These are phyloP conservation scores for Amiota minor DNA, from an alignment of 2,888 invertebrate genomes.

Conservation along the genomic window DNA sequence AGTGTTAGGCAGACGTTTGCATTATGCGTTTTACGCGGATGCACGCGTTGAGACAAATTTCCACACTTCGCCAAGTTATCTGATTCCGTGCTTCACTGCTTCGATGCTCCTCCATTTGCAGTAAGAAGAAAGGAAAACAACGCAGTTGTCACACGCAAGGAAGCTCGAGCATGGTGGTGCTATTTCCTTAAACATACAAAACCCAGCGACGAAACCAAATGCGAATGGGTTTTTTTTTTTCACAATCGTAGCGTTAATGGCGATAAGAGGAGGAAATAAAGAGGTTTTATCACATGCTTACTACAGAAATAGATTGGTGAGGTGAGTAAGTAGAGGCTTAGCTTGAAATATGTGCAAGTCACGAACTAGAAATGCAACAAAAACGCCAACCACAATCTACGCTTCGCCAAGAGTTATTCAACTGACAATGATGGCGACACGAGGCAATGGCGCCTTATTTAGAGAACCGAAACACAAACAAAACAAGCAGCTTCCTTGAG, in stretches of 20 bases:
- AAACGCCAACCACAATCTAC: background rate
- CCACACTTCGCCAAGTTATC: conserved; percentile 58
- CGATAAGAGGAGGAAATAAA: conserved; percentile 48
- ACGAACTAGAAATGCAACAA: conserved; percentile 44
- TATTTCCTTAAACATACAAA: conserved; percentile 62
- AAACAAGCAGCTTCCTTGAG: conserved; percentile 34
- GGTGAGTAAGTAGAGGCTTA: conserved; percentile 40
- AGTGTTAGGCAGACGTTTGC: too few species aligned
- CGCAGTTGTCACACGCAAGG: conserved; percentile 41
- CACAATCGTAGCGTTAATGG: conserved; percentile 56
- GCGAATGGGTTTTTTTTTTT: conserved; percentile 51
- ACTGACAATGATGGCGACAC: too few species aligned
- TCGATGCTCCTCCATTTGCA: too few species aligned
- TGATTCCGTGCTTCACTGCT: conserved; percentile 46
- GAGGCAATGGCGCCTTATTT: too few species aligned
- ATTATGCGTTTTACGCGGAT: too few species aligned
- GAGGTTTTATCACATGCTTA: conserved; percentile 24
- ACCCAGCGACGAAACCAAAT: conserved; percentile 35
- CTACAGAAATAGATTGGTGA: conserved; percentile 33
- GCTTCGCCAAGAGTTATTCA: too few species aligned
- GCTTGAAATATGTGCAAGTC: conserved; percentile 56
- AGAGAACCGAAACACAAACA: conserved; percentile 30
- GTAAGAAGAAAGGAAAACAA: background rate
- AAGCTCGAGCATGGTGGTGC: conserved; percentile 48
- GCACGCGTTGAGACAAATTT: conserved; percentile 17